phyloP scores from a whole-genome alignment of 1,140 invertebrate genomes.

The Brachionus rubens region DNA sequence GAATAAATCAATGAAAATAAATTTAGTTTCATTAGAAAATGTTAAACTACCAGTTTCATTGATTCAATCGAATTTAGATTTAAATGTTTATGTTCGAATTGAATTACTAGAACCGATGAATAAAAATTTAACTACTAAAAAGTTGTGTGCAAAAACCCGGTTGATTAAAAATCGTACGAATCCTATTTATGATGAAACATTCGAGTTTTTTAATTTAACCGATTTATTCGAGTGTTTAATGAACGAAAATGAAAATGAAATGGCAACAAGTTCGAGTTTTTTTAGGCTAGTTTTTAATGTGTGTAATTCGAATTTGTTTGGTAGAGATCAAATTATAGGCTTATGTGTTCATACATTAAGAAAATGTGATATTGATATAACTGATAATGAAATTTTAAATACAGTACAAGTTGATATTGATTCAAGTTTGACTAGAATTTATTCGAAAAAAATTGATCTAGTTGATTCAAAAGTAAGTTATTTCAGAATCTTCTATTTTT shows the following conservation, averaged over 20 bases:
- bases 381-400: neutral
- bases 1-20: neutral
- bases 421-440: neutral
- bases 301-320: conserved; percentile 42
- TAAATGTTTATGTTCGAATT: conserved; percentile 31
- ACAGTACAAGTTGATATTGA: too few species aligned
- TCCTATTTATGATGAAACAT: conserved; percentile 36
- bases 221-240: conserved; percentile 5
- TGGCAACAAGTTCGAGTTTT: neutral
- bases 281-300: conserved; percentile 36
- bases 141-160: conserved; percentile 20
- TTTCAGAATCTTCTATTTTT: too few species aligned
- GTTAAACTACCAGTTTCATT: conserved; percentile 1
- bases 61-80: neutral
- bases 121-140: neutral
- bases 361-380: neutral
- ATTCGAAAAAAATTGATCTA: conserved; percentile 29
- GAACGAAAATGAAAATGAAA: neutral
- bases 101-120: conserved; percentile 7
- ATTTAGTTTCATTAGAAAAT: conserved; percentile 29
- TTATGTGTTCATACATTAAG: conserved; percentile 13
- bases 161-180: conserved; percentile 30
- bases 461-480: conserved; percentile 27
- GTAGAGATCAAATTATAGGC: conserved; percentile 40
- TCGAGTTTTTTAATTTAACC: neutral